Base-by-base conservation (phyloP, 2,113 vertebrate species). In the Thinocorus orbignyianus region DNA sequence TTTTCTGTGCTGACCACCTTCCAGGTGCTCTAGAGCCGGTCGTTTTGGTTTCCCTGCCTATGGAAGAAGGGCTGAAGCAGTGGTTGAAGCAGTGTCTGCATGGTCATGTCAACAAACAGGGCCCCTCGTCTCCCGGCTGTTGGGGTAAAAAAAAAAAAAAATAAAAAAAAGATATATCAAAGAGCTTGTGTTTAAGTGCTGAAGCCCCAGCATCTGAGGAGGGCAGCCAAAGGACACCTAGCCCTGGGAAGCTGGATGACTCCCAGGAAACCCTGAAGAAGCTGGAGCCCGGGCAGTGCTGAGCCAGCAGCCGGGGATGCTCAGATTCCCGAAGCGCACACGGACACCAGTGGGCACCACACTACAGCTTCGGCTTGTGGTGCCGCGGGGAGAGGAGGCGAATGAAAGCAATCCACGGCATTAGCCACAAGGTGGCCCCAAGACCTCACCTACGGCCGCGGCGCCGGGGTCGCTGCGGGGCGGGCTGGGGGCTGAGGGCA, bases 341-440 rank as follows among this genome's bases (percentile, higher is more conserved):
- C 0, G 64, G 42, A 42, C 52, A 8, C 33, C 1, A 22, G 15
- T 26, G 74, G 66, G 49, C 39, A 39, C 26, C 39, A 0, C 5
- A 10, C 61, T 26, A 0, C 3, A 15, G 54, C 42, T 70, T 1
- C 14, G 44, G 37, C 42, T 42, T 2, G 23, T 2, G 76, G 11
- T 3, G 69, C 58, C 6, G 35, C 16, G 20, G 73, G 39, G 23
- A 49, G 25, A 37, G 46, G 18, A 1, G 0, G 22, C 5, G 3
- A 17, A 44, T 25, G 4, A 6, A 17, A 26, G 92, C 82, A 60
- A 4, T 11, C 81, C 16, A 9, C 24, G 35, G 33, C 44, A 5
- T 2, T 41, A 73, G 70, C 96, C 97, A 95, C 97, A 52, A 96
- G 97, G 81, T 83, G 97, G 94, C 97, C 74, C 86, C 86, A 95